These are phyloP conservation scores for Eulithis prunata DNA, from an alignment of 2,888 invertebrate genomes.

Conservation along the genomic window DNA sequence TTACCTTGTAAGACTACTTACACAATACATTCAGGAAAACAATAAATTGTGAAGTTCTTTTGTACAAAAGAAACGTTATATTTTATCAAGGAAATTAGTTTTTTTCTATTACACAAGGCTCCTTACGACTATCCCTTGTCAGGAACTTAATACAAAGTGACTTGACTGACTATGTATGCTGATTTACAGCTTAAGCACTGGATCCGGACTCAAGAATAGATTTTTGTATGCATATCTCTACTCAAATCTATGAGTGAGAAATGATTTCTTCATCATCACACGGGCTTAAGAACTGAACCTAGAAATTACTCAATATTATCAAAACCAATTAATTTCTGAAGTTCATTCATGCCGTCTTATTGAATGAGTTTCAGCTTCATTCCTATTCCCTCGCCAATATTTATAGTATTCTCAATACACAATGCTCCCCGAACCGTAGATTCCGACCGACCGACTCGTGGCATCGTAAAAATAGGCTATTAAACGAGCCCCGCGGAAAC, in stretches of 20 bases:
- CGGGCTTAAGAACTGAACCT: too few species aligned
- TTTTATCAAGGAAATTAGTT: not conserved
- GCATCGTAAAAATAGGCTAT: slow-evolving; percentile 52
- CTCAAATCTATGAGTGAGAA: too few species aligned
- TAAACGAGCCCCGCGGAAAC: slow-evolving; percentile 50
- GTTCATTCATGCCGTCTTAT: slow-evolving; percentile 2
- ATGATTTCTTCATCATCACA: too few species aligned
- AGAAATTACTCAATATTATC: not conserved
- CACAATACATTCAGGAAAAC: not conserved
- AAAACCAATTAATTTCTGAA: not conserved
- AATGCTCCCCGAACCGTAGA: slow-evolving; percentile 33
- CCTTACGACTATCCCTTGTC: too few species aligned
- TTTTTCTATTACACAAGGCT: too few species aligned
- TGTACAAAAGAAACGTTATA: not conserved
- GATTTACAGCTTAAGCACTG: too few species aligned
- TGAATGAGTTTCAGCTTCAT: slow-evolving; percentile 16
- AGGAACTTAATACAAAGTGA: too few species aligned
- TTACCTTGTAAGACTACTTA: not conserved
- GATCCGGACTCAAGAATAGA: too few species aligned
- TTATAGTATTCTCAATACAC: slow-evolving; percentile 19
- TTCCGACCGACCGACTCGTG: slow-evolving; percentile 27
- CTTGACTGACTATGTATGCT: too few species aligned
- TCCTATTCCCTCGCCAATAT: slow-evolving; percentile 19
- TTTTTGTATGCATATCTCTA: too few species aligned
- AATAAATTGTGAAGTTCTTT: not conserved